Base-by-base conservation (phyloP, 2,888 invertebrate species). In the Diogma glabrata region DNA sequence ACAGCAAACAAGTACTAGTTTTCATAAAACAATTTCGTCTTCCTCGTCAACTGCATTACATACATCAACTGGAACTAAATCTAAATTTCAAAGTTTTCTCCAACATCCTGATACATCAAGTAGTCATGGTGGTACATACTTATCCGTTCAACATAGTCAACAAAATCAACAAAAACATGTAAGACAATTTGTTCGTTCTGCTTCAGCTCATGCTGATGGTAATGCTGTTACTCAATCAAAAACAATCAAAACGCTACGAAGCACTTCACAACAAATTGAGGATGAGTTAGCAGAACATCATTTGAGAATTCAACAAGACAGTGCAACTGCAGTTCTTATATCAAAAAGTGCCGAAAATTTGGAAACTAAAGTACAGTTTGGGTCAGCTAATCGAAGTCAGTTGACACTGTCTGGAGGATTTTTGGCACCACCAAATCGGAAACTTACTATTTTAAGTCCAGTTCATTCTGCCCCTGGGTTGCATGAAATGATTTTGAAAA, bases 381-480 rank as follows among this genome's bases (percentile, higher is more conserved):
- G 30, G 8, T 57, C 63, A 3, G 65, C 65, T 23, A 69, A 69
- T 58, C 66, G 70, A n/a, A 67, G 69, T 1, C 70, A 70, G 51
- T 51, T 70, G 52, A 70, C 69, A 0, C 53, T 70, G 47, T 69
- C 69, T 10, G 70, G 69, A 6, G 69, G 68, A 5, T 58, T 70
- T 3, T 55, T 70, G 54, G 70, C 70, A 1, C 70, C 70, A 17
- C 70, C 70, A 6, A 70, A 66, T 59, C 67, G 82, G 12, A 77
- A 76, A 57, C 76, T 89, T 49, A 87, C 86, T 36, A 89, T 89
- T 53, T 71, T 89, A 53, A 88, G 88, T 58, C 89, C 88, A 0
- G 75, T 83, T 62, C 81, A 82, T 53, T 71, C 75, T 4, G 74
- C 77, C 55, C 74, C 77, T 1, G 87, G 87, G 59, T 71, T 84